Evolutionary conservation across 2,888 invertebrate genomes (phyloP).

Genomic region (Drosophila diplacantha): DNA sequence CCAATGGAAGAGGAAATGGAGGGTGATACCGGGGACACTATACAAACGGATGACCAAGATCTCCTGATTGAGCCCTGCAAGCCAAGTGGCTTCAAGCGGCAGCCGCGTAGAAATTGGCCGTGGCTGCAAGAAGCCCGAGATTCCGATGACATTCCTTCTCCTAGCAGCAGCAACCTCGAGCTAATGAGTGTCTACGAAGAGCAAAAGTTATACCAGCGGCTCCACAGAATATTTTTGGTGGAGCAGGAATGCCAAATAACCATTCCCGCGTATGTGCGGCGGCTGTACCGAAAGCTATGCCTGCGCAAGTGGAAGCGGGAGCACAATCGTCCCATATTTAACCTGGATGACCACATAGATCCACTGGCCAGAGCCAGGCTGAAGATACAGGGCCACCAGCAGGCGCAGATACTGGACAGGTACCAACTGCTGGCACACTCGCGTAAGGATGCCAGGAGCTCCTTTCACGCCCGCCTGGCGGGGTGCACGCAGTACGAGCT

Average conservation of each 20-base stretch:
- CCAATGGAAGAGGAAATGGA: conserved; percentile 41
- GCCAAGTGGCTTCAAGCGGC: conserved; percentile 76
- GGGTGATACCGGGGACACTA: conserved; percentile 23
- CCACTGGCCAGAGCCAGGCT: conserved; percentile 40
- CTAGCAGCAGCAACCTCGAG: conserved; percentile 50
- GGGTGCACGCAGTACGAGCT: conserved; percentile 79
- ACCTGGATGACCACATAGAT: conserved; percentile 79
- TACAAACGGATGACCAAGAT: background rate
- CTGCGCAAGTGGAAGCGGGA: conserved; percentile 81
- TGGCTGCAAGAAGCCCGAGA: conserved; percentile 75
- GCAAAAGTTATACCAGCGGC: conserved; percentile 67
- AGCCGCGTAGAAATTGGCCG: conserved; percentile 77
- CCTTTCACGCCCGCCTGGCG: conserved; percentile 79
- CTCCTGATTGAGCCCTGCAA: conserved; percentile 58
- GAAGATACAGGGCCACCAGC: conserved; percentile 33
- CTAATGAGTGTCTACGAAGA: conserved; percentile 76
- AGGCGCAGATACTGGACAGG: conserved; percentile 74
- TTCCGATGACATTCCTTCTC: conserved; percentile 18
- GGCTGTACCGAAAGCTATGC: conserved; percentile 81
- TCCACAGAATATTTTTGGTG: conserved; percentile 66
- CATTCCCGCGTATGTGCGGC: conserved; percentile 75
- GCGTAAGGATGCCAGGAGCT: conserved; percentile 54
- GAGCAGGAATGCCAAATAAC: conserved; percentile 63
- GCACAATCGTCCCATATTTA: conserved; percentile 79
- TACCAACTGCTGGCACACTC: conserved; percentile 73